Evolutionary conservation across 2,797 vertebrate species (phyloP).

Genomic region (Craterocephalus amniculus): DNA sequence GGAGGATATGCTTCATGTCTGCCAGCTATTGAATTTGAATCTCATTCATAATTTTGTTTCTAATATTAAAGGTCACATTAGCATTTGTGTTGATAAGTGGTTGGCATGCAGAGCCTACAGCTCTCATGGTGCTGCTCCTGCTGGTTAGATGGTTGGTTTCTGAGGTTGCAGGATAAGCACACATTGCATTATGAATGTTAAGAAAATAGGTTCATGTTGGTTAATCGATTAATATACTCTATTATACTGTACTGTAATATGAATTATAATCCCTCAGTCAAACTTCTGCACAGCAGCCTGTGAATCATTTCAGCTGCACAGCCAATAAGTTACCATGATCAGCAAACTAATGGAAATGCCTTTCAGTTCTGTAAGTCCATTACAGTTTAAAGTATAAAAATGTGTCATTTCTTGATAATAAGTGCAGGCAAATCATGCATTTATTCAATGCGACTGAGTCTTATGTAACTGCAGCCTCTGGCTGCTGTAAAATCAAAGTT

Average conservation of each 20-base stretch:
- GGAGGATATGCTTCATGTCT: conserved; percentile 66
- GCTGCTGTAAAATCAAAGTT: conserved; percentile 41
- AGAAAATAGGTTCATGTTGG: conserved; percentile 14
- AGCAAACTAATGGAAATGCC: conserved; percentile 33
- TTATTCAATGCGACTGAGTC: conserved; percentile 27
- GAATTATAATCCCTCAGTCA: conserved; percentile 21
- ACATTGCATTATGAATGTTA: conserved; percentile 17
- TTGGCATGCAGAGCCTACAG: conserved; percentile 70
- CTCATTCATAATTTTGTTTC: conserved; percentile 82
- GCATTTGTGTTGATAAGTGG: conserved; percentile 82
- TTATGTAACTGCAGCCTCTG: conserved; percentile 35
- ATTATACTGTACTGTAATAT: neutral
- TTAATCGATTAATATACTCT: conserved; percentile 19
- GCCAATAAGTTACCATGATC: conserved; percentile 18
- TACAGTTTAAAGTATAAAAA: conserved; percentile 27
- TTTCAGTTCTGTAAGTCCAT: conserved; percentile 29
- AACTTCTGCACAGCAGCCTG: conserved; percentile 11
- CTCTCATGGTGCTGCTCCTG: conserved; percentile 38
- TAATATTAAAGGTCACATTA: conserved; percentile 84
- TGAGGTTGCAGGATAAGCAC: conserved; percentile 29
- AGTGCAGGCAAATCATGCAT: conserved; percentile 35
- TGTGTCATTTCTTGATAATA: conserved; percentile 41
- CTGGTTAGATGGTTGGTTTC: conserved; percentile 35
- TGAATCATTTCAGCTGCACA: conserved; percentile 23
- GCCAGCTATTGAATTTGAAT: conserved; percentile 77